Evolutionary conservation across 2,888 invertebrate species (phyloP).

Genomic region (Xanthia togata): DNA sequence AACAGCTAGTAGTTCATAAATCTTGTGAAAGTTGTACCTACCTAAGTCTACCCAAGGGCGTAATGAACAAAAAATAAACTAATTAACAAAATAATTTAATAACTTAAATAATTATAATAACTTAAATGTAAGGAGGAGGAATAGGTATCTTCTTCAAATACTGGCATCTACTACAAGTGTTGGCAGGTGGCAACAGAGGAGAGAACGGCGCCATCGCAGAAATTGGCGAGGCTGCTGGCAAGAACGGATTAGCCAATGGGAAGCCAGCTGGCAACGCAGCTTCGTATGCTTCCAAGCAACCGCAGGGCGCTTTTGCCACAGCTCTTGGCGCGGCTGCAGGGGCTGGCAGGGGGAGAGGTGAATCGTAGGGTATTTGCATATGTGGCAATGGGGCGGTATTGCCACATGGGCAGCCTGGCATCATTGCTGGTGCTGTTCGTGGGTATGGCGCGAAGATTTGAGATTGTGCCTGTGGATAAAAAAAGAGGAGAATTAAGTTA

Average conservation of each 20-base stretch:
- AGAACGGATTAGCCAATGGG: constrained; percentile 68
- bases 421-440: constrained; percentile 16
- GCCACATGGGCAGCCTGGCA: constrained; percentile 37
- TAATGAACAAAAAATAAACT: neutral
- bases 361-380: constrained; percentile 21
- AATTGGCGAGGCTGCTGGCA: constrained; percentile 79
- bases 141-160: constrained; percentile 82
- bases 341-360: neutral
- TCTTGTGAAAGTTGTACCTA: neutral
- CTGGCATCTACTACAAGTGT: constrained; percentile 71
- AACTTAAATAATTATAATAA: constrained; percentile 2
- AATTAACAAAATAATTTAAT: constrained; percentile 48
- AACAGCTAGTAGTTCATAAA: neutral
- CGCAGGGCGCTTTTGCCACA: constrained; percentile 40
- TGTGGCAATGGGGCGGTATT: constrained; percentile 30
- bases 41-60: neutral
- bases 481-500: neutral
- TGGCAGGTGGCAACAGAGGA: constrained; percentile 71
- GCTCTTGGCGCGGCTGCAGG: constrained; percentile 22
- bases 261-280: constrained; percentile 17
- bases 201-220: constrained; percentile 72
- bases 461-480: constrained; percentile 37
- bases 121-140: constrained; percentile 79
- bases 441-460: constrained; percentile 50
- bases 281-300: constrained; percentile 29